Evolutionary conservation across 35 echinoderm and acorn worm species (phyloP).

Genomic region (Heliocidaris tuberculata): DNA sequence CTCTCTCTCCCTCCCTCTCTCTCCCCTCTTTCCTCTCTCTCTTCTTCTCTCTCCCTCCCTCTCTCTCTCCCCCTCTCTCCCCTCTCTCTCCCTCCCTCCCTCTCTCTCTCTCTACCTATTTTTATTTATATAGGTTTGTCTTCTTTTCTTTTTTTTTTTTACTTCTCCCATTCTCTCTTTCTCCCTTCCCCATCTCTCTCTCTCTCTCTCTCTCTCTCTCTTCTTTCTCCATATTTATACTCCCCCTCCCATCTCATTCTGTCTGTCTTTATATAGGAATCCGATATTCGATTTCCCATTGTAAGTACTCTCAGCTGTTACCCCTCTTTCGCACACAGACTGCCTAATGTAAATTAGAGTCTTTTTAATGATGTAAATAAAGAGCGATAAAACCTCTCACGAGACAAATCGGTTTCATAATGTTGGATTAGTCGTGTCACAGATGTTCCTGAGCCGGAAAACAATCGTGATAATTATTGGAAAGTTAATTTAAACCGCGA

Average conservation of each 20-base stretch:
- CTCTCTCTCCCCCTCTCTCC: neutral
- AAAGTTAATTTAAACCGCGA: neutral
- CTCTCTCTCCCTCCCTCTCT: neutral
- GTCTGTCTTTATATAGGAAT: neutral
- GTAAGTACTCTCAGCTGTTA: neutral
- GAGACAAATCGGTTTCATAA: neutral
- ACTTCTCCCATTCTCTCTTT: neutral
- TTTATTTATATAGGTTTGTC: neutral
- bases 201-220: neutral
- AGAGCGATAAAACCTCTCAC: neutral
- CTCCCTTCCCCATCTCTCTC: neutral
- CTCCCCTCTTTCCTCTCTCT: neutral
- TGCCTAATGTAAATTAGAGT: neutral
- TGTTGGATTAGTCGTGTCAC: neutral
- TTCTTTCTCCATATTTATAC: neutral
- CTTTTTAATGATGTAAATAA: slow-evolving; percentile 15
- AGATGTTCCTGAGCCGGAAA: neutral
- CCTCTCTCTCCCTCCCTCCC: neutral
- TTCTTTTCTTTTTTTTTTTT: neutral
- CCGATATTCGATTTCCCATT: neutral
- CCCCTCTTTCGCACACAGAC: neutral
- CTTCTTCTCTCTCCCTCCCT: neutral
- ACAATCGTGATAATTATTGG: neutral
- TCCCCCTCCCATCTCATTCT: neutral
- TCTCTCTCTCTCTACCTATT: neutral